phyloP scores from a whole-genome alignment of 2,888 invertebrate species.

The Agrotis puta region DNA sequence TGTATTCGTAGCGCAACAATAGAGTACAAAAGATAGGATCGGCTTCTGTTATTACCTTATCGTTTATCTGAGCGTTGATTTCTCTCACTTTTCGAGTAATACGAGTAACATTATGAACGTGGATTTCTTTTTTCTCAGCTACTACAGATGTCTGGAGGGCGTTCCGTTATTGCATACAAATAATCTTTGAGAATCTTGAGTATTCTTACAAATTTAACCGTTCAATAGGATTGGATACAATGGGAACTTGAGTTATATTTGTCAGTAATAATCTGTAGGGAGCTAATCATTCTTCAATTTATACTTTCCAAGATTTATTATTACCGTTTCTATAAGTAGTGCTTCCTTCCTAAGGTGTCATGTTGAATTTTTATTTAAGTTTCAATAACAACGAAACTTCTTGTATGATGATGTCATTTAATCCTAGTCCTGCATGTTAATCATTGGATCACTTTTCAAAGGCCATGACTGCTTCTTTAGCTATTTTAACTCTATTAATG shows the following conservation, averaged over 20 bases:
- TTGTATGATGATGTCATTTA: constrained; percentile 64
- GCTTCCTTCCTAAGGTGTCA: constrained; percentile 63
- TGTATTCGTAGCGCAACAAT: constrained; percentile 84
- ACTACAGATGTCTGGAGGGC: constrained; percentile 87
- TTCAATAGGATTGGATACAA: constrained; percentile 57
- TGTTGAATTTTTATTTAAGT: constrained; percentile 62
- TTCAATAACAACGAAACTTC: constrained; percentile 40
- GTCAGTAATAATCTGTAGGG: constrained; percentile 64
- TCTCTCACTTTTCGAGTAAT: constrained; percentile 88
- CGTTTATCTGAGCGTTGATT: constrained; percentile 85
- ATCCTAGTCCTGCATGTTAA: constrained; percentile 57
- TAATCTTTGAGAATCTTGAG: constrained; percentile 73
- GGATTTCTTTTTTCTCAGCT: constrained; percentile 74
- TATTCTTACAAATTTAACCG: constrained; percentile 64
- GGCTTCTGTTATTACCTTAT: constrained; percentile 90
- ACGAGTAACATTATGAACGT: constrained; percentile 83
- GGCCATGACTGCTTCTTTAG: constrained; percentile 35
- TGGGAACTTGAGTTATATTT: constrained; percentile 57
- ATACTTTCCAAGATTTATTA: constrained; percentile 62
- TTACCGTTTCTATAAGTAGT: constrained; percentile 53
- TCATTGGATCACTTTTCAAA: constrained; percentile 59
- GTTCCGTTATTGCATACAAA: constrained; percentile 86
- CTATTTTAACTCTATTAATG: constrained; percentile 50
- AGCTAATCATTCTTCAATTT: constrained; percentile 70
- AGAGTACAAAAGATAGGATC: constrained; percentile 88